These are phyloP conservation scores for Zelostemma sp. DNA, from an alignment of 1,140 invertebrate species.

Conservation along the genomic window DNA sequence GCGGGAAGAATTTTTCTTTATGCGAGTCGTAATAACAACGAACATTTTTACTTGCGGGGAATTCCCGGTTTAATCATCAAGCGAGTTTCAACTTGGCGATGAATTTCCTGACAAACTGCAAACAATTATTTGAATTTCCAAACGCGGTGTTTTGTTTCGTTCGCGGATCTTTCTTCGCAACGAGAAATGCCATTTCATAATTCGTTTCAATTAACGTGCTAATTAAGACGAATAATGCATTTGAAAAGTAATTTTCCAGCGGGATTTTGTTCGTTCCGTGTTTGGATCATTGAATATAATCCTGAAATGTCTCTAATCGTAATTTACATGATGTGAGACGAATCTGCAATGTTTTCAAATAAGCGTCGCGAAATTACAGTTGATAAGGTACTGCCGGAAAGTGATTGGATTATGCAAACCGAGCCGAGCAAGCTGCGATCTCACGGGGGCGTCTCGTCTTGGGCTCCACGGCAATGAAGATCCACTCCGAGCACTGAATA, in stretches of 20 bases:
- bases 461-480: constrained; percentile 27
- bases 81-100: constrained; percentile 43
- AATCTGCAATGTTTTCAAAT: constrained; percentile 23
- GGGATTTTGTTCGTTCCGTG: too few species aligned
- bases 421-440: constrained; percentile 36
- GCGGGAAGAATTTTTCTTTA: too few species aligned
- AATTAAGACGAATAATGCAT: too few species aligned
- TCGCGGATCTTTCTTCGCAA: too few species aligned
- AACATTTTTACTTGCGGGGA: constrained; percentile 21
- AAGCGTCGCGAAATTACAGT: constrained; percentile 17
- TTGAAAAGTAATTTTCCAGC: not conserved
- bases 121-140: constrained; percentile 40
- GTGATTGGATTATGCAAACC: constrained; percentile 48
- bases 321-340: not conserved
- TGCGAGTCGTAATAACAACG: constrained; percentile 48
- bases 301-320: not conserved
- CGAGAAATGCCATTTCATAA: too few species aligned
- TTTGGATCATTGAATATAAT: not conserved
- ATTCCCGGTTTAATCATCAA: constrained; percentile 47
- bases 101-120: constrained; percentile 39
- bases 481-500: constrained; percentile 23
- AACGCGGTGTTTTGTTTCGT: too few species aligned
- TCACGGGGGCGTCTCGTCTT: constrained; percentile 21
- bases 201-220: too few species aligned
- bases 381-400: constrained; percentile 31